Base-by-base conservation (phyloP, 1,140 invertebrate species). In the Diprion similis region DNA sequence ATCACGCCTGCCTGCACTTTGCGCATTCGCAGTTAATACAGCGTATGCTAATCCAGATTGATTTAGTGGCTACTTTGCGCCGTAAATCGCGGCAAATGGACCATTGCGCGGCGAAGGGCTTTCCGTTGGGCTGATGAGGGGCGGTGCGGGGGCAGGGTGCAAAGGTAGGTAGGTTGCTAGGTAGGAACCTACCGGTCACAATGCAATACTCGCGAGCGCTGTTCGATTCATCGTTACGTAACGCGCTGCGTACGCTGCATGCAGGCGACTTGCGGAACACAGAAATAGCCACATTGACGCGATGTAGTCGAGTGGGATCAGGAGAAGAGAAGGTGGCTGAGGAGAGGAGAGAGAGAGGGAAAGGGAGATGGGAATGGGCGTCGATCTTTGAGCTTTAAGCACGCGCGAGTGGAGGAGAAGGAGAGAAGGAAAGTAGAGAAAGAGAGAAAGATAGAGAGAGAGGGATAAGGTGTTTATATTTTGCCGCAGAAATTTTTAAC, bases 11-110 rank as follows among this genome's bases (percentile, higher is more conserved):
- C 18, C 18, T 68, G 67, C 45, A 19, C 67, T 68, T 18, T 7
- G 15, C 11, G 67, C 84, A 84, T 82, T 78, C 83, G 83, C 82
- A 81, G 79, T 80, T 84, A 84, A 83, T 84, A 77, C 83, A 75
- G 72, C 72, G 79, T 83, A 85, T 85, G 83, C 80, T 84, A 85
- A 84, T 85, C 80, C 81, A 80, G 80, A 85, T 85, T 84, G 83
- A 85, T 85, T 84, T 84, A 85, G 78, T 80, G 78, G 79, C 76
- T 76, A 77, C 71, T 76, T 75, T 19, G 70, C 68, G 76, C 68
- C 83, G 79, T 85, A 84, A 85, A 85, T 84, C 77, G 68, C 72
- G 71, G 73, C n/a, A 73, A 76, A 77, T 77, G 78, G 66, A 75
- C 77, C 76, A 59, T 71, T 74, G 65, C 65, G 73, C 73, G 72